A percentile compares a stretch with the other conserved stretches of the same genome.
Conservation (phyloP, 92 coral and sea anemone species). For the Chrysogorgia sp. region DNA sequence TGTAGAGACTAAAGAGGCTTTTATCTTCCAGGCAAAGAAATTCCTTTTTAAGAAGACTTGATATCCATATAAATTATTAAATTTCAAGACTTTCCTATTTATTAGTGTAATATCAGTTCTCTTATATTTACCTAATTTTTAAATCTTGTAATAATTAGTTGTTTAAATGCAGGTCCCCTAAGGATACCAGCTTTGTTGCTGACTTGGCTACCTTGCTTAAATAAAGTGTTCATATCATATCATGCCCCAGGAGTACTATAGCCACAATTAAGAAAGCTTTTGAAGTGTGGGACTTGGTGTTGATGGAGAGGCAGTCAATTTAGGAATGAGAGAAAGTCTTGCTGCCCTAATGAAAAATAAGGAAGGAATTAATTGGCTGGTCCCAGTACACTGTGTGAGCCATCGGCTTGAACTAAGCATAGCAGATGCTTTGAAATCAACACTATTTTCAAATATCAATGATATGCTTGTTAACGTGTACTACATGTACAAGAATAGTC, state of each 20-base stretch:
- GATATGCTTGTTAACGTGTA: constrained; percentile 35
- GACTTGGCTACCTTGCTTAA: too few relatives aligned
- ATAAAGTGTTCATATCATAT: too few relatives aligned
- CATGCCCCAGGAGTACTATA: constrained; percentile 43
- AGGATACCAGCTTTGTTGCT: too few relatives aligned
- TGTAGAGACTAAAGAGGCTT: too few relatives aligned
- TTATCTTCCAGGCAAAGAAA: too few relatives aligned
- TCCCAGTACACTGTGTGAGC: constrained; percentile 64
- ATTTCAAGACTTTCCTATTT: too few relatives aligned
- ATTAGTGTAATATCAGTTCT: too few relatives aligned
- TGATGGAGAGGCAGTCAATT: constrained; percentile 54
- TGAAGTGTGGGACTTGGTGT: constrained; percentile 62
- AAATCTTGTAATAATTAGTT: too few relatives aligned
- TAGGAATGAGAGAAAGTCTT: constrained; percentile 52
- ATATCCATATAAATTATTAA: too few relatives aligned
- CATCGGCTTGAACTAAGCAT: constrained; percentile 62
- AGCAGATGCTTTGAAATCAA: constrained; percentile 60
- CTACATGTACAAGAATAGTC: constrained; percentile 59
- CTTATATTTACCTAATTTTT: too few relatives aligned
- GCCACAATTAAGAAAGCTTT: constrained; percentile 46
- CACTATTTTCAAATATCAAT: constrained; percentile 55
- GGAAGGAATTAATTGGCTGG: constrained; percentile 56
- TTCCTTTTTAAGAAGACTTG: too few relatives aligned
- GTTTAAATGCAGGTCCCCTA: too few relatives aligned
- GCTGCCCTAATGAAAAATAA: constrained; percentile 48